These are phyloP conservation scores for Gonioctena quinquepunctata DNA, from an alignment of 1,140 invertebrate species.

Conservation along the genomic window DNA sequence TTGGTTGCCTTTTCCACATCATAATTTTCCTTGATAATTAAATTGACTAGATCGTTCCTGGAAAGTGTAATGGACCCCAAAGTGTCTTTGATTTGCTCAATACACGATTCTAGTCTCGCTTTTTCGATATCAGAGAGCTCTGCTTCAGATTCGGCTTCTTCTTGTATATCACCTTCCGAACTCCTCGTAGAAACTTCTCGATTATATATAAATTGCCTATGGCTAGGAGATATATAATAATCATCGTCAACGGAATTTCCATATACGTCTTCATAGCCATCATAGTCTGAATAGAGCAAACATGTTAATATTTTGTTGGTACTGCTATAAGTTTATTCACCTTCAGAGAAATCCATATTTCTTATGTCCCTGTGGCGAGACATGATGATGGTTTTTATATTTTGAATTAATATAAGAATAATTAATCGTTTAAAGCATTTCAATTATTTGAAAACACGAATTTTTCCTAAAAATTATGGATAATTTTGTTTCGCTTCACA, in stretches of 20 bases:
- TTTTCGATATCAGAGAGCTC: constrained; percentile 68
- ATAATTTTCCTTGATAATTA: constrained; percentile 39
- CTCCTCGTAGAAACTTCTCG: constrained; percentile 70
- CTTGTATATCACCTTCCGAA: constrained; percentile 73
- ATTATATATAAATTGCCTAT: constrained; percentile 85
- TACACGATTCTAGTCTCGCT: constrained; percentile 78
- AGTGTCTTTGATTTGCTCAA: constrained; percentile 69
- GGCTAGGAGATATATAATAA: constrained; percentile 85
- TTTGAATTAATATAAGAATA: too few relatives aligned
- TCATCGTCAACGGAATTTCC: constrained; percentile 92
- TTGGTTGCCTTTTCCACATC: constrained; percentile 51
- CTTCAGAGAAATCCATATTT: constrained; percentile 64
- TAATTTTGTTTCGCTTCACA: too few relatives aligned
- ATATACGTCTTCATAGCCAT: constrained; percentile 89
- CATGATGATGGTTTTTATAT: too few relatives aligned
- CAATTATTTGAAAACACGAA: too few relatives aligned
- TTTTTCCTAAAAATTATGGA: too few relatives aligned
- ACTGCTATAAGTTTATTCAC: neutral
- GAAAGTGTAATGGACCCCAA: constrained; percentile 34
- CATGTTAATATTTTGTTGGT: constrained; percentile 6
- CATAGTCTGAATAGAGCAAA: constrained; percentile 74
- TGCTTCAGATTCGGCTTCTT: constrained; percentile 67
- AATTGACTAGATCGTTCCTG: constrained; percentile 35
- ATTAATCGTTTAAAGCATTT: too few relatives aligned
- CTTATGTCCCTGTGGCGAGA: constrained; percentile 78